Conservation (phyloP, 2,113 vertebrate species). For the Oophaga pumilio region DNA sequence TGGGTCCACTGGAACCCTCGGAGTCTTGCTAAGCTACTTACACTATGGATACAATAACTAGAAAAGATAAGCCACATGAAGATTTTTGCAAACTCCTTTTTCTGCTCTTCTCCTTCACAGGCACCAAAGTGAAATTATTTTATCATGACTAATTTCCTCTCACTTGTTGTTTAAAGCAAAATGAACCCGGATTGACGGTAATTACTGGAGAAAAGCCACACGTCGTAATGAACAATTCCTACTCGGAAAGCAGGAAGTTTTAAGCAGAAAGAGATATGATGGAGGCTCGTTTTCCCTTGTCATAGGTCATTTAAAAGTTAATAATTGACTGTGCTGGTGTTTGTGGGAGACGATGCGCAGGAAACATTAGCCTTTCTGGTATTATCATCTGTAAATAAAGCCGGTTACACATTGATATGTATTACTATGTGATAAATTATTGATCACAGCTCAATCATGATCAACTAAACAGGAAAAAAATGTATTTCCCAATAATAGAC, state of each 20-base stretch:
- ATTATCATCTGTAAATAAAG: slow-evolving; percentile 36
- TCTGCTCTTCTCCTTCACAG: neutral
- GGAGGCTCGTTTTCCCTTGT: neutral
- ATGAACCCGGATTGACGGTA: slow-evolving; percentile 12
- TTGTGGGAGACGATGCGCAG: slow-evolving; percentile 14
- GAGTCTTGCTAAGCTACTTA: neutral
- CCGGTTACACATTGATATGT: slow-evolving; percentile 24
- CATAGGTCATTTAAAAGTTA: slow-evolving; percentile 21
- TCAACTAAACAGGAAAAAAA: neutral
- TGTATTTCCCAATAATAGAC: neutral
- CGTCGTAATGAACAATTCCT: slow-evolving; percentile 16
- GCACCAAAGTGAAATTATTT: neutral
- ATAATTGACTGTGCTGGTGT: slow-evolving; percentile 19
- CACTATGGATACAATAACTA: neutral
- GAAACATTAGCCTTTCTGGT: slow-evolving; percentile 9
- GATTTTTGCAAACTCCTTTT: neutral
- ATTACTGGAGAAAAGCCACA: slow-evolving; percentile 16
- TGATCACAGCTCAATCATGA: slow-evolving; percentile 16
- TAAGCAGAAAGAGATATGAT: slow-evolving; percentile 7
- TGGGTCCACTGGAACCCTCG: neutral
- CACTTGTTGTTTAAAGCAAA: neutral
- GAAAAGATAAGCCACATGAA: neutral
- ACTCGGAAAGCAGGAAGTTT: slow-evolving; percentile 25
- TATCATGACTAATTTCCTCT: slow-evolving; percentile 26
- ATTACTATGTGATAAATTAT: slow-evolving; percentile 44